A percentile compares a stretch with the other conserved stretches of the same genome.
These are phyloP conservation scores for Scyliorhinus canicula DNA, from an alignment of 2,797 vertebrate species.

Conservation along the genomic window DNA sequence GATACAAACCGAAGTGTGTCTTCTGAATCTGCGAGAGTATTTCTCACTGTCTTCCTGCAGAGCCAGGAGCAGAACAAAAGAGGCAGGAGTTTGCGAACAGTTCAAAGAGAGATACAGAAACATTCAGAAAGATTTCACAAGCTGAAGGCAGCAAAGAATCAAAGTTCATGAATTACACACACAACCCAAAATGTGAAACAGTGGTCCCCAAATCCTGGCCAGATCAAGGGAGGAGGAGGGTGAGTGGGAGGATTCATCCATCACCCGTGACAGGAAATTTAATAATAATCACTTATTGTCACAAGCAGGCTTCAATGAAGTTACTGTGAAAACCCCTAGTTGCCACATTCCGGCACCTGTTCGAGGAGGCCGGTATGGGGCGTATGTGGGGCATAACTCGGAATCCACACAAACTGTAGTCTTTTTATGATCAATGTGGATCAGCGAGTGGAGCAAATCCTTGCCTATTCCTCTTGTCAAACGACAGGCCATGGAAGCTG, in stretches of 20 bases:
- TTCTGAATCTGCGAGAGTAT: constrained; percentile 74
- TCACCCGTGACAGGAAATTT: neutral
- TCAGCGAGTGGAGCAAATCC: neutral
- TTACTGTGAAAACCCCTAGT: too few species aligned
- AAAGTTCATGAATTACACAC: neutral
- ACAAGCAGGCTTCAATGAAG: too few species aligned
- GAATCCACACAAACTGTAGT: neutral
- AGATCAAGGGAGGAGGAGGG: neutral
- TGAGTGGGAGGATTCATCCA: neutral
- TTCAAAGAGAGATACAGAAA: neutral
- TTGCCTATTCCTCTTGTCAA: neutral
- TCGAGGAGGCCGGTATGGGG: too few species aligned
- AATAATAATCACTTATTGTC: too few species aligned
- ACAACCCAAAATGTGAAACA: constrained; percentile 32
- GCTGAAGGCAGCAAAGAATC: neutral
- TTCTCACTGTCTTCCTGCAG: constrained; percentile 88
- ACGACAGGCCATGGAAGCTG: neutral
- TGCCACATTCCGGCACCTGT: too few species aligned
- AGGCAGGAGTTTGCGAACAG: neutral
- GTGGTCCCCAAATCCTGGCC: neutral
- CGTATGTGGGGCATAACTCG: neutral
- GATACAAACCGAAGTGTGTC: constrained; percentile 82
- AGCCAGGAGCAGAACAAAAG: constrained; percentile 10
- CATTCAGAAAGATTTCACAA: neutral
- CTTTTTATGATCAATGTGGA: neutral